phyloP scores from a whole-genome alignment of 2,113 vertebrate species.

The Genyomyrus donnyi region DNA sequence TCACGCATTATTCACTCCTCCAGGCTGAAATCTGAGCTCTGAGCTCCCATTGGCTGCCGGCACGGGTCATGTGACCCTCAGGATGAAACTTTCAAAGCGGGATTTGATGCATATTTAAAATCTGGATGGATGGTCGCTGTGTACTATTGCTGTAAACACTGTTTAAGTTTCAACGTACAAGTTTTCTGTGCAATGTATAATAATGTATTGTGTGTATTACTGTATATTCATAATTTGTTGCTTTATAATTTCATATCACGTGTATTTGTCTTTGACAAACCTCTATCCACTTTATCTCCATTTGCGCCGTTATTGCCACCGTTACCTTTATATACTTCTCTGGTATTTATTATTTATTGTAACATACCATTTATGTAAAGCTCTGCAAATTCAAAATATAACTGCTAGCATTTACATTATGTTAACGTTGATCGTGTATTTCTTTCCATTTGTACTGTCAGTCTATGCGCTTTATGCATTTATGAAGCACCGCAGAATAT shows the following conservation, averaged over 20 bases:
- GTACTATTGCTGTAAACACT: neutral
- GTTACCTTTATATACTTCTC: neutral
- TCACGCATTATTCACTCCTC: conserved; percentile 32
- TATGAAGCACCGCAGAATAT: neutral
- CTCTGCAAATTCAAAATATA: neutral
- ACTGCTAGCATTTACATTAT: neutral
- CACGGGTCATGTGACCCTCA: conserved; percentile 55
- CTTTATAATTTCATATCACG: neutral
- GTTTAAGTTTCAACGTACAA: neutral
- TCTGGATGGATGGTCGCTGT: neutral
- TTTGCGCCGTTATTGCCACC: neutral
- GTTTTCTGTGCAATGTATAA: too few species aligned
- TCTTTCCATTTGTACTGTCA: neutral
- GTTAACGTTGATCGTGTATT: neutral
- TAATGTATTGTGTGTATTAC: neutral
- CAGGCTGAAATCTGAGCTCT: conserved; percentile 62
- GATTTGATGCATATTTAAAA: conserved; percentile 15
- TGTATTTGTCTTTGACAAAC: neutral
- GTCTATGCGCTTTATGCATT: neutral
- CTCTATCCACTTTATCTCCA: neutral
- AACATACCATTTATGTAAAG: neutral
- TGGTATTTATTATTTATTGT: neutral
- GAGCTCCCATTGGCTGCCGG: conserved; percentile 30
- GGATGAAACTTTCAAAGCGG: conserved; percentile 42
- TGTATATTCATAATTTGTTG: neutral